Evolutionary conservation across 2,888 invertebrate species (phyloP).

Genomic region (Aphidius colemani): DNA sequence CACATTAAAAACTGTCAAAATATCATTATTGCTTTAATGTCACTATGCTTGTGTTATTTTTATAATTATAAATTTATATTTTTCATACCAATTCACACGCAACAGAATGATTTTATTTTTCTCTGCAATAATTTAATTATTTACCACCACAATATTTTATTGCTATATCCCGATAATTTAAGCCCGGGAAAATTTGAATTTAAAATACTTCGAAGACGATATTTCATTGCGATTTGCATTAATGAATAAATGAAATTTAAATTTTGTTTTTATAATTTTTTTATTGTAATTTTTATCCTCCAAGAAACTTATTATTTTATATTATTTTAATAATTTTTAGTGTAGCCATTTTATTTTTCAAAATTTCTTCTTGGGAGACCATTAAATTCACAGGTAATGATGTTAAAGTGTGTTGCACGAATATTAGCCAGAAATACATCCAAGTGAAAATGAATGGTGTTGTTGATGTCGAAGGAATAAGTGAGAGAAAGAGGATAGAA

Average conservation of each 20-base stretch:
- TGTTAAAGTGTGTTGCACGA: not conserved
- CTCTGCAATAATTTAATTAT: no score
- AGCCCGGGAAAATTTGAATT: not conserved
- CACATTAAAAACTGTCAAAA: no score
- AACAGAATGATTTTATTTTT: no score
- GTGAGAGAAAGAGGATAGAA: no score
- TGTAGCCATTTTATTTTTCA: not conserved
- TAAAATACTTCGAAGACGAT: not conserved
- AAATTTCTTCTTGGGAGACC: not conserved
- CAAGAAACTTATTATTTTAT: not conserved
- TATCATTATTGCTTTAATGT: no score
- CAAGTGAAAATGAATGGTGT: slow-evolving; percentile 17
- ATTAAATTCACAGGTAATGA: slow-evolving; percentile 6
- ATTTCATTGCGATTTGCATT: no score
- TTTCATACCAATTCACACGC: no score
- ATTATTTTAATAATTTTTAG: not conserved
- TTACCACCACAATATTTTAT: no score
- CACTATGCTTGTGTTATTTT: no score
- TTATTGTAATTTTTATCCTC: not conserved
- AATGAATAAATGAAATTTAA: not conserved
- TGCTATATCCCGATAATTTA: no score
- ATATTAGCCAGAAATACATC: not conserved
- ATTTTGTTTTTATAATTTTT: not conserved
- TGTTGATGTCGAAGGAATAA: not conserved
- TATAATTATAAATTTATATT: no score